Conservation (phyloP, 2,888 invertebrate species). For the Limnephilus lunatus region DNA sequence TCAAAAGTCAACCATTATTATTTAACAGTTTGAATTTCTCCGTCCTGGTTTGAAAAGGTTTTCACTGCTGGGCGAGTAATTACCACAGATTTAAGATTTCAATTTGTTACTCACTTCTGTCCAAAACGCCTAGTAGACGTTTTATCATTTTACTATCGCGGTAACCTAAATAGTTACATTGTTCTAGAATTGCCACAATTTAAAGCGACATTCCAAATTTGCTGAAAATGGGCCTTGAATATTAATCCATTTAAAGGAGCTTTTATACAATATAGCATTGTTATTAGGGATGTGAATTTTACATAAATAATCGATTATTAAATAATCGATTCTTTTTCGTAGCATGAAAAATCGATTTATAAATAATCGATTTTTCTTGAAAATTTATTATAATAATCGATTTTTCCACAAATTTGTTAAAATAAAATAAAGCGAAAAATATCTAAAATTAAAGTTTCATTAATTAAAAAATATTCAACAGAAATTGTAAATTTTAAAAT, state of each 20-base stretch:
- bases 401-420: too few relatives aligned
- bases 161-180: not conserved
- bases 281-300: too few relatives aligned
- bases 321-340: too few relatives aligned
- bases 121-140: not conserved
- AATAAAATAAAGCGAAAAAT: too few relatives aligned
- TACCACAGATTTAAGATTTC: not conserved
- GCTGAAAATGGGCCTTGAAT: not conserved
- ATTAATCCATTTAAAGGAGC: not conserved
- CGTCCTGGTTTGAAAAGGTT: not conserved
- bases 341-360: too few relatives aligned
- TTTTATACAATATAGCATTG: not conserved
- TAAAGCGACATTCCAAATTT: not conserved
- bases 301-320: too few relatives aligned
- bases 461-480: too few relatives aligned
- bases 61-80: not conserved
- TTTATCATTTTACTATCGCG: not conserved
- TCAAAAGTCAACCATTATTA: not conserved
- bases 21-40: not conserved
- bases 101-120: not conserved
- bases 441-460: too few relatives aligned
- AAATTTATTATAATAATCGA: too few relatives aligned
- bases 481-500: too few relatives aligned
- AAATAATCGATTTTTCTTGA: too few relatives aligned
- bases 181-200: not conserved